A percentile compares a stretch with the other conserved stretches of the same genome.
Evolutionary conservation across 2,113 vertebrate species (phyloP).

Genomic region (Amphilophus citrinellus): DNA sequence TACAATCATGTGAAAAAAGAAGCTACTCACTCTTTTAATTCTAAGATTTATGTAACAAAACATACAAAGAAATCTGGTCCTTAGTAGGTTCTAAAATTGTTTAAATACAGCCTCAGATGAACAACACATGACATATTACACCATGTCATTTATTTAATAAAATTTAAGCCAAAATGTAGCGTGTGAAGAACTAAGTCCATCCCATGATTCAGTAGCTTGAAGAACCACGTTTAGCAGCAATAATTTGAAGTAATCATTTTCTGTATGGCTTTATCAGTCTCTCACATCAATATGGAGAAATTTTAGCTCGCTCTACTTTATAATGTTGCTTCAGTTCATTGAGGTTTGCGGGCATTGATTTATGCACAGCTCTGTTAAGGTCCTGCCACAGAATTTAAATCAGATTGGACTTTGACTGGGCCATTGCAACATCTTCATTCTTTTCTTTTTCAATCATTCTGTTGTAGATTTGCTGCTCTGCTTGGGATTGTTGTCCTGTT

Average conservation of each 20-base stretch:
- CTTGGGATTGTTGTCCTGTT: not conserved
- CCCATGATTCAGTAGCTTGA: not conserved
- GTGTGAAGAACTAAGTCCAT: not conserved
- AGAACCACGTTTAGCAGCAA: not conserved
- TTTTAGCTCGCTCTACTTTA: not conserved
- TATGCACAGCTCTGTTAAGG: not conserved
- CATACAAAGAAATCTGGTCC: not conserved
- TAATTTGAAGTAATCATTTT: slow-evolving; percentile 1
- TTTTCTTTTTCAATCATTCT: not conserved
- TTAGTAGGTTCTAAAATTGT: not conserved
- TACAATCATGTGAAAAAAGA: not conserved
- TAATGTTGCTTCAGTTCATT: not conserved
- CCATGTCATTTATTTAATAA: not conserved
- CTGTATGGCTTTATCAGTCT: not conserved
- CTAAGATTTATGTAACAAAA: not conserved
- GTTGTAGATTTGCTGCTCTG: not conserved
- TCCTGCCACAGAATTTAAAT: not conserved
- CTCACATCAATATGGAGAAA: not conserved
- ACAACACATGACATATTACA: not conserved
- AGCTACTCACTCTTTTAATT: not conserved
- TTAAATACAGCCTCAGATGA: not conserved
- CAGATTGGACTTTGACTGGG: not conserved
- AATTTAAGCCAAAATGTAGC: not conserved
- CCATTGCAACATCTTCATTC: not conserved
- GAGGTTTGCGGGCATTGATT: not conserved